Conservation (phyloP, 2,113 vertebrate genomes). For the Taxidea taxus region DNA sequence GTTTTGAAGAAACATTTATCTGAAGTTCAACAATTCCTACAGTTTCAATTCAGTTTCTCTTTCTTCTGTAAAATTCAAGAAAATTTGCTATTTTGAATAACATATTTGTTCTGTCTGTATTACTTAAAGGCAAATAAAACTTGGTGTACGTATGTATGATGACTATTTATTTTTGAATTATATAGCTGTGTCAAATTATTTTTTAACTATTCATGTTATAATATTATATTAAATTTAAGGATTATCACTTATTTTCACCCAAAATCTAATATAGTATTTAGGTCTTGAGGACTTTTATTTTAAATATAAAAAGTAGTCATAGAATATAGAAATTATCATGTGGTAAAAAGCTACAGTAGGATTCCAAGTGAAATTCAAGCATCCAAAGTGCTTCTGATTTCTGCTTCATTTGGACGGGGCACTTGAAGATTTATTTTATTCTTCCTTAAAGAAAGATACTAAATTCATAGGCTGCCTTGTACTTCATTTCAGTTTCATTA, state of each 20-base stretch:
- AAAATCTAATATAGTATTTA: not conserved
- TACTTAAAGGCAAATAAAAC: constrained; percentile 71
- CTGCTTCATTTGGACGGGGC: not conserved
- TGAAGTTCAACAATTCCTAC: constrained; percentile 64
- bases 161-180: constrained; percentile 40
- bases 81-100: constrained; percentile 51
- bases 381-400: not conserved
- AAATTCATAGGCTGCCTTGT: not conserved
- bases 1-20: constrained; percentile 74
- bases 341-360: not conserved
- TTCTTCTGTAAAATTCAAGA: constrained; percentile 65
- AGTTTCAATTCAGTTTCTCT: constrained; percentile 70
- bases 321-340: not conserved
- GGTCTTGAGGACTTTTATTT: not conserved
- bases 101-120: constrained; percentile 38
- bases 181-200: constrained; percentile 17
- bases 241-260: constrained; percentile 24
- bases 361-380: not conserved
- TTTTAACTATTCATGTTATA: constrained; percentile 4
- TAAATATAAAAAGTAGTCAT: constrained; percentile 6
- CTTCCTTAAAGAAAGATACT: constrained; percentile 7
- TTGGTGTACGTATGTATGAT: not conserved
- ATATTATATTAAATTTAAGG: constrained; percentile 18
- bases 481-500: constrained; percentile 14
- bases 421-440: constrained; percentile 2